phyloP scores from a whole-genome alignment of 2,888 invertebrate genomes.

The Sisyra nigra region DNA sequence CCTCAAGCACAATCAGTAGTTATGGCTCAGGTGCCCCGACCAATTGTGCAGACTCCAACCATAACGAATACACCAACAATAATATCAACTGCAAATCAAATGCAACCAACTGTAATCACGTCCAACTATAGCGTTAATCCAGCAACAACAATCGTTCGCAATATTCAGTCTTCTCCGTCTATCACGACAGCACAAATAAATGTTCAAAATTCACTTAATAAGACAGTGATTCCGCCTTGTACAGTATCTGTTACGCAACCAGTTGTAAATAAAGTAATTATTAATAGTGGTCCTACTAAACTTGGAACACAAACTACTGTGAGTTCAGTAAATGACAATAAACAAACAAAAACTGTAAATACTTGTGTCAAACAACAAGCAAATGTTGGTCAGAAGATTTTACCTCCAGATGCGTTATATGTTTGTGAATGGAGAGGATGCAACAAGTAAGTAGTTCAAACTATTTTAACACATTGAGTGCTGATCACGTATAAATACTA shows the following conservation, averaged over 20 bases:
- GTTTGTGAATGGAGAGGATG: slow-evolving; percentile 94
- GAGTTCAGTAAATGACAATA: background rate
- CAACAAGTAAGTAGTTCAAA: slow-evolving; percentile 35
- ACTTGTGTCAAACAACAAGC: background rate
- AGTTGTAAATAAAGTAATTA: too few relatives aligned
- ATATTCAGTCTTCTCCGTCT: background rate
- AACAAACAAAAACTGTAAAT: background rate
- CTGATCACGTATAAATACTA: too few relatives aligned
- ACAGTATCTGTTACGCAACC: background rate
- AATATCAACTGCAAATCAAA: slow-evolving; percentile 21
- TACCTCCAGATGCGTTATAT: slow-evolving; percentile 29
- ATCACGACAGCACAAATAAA: background rate
- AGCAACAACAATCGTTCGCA: slow-evolving; percentile 8
- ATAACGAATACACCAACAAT: slow-evolving; percentile 26
- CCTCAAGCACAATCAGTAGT: slow-evolving; percentile 51
- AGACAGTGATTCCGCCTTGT: slow-evolving; percentile 1
- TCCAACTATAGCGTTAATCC: slow-evolving; percentile 5
- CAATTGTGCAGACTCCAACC: slow-evolving; percentile 31
- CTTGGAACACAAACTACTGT: background rate
- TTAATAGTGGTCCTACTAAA: background rate
- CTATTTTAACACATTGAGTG: too few relatives aligned
- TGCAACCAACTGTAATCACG: slow-evolving; percentile 5
- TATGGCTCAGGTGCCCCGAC: slow-evolving; percentile 41
- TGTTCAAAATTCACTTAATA: background rate
- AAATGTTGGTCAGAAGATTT: slow-evolving; percentile 1